These are phyloP conservation scores for Austrolebias charrua DNA, from an alignment of 2,797 vertebrate genomes.

Conservation along the genomic window DNA sequence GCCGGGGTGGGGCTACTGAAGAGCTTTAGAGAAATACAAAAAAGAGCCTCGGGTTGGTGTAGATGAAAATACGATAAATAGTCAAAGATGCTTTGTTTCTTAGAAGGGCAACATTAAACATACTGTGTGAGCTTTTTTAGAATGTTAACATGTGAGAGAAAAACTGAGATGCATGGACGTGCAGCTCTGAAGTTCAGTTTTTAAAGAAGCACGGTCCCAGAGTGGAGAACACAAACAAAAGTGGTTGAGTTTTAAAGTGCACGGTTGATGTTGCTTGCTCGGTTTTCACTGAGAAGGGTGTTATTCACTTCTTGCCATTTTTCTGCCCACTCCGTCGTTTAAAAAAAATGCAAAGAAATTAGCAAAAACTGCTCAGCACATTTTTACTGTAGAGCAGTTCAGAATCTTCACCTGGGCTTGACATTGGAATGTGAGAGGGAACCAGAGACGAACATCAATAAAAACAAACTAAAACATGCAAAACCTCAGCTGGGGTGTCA, in stretches of 20 bases:
- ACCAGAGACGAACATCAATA: slow-evolving; percentile 35
- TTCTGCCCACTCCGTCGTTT: slow-evolving; percentile 28
- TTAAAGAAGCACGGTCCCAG: slow-evolving; percentile 8
- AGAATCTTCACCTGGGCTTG: slow-evolving; percentile 47
- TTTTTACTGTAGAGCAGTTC: slow-evolving; percentile 33
- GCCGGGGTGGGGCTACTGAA: slow-evolving; percentile 38
- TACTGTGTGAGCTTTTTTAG: slow-evolving; percentile 10
- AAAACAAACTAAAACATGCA: slow-evolving; percentile 12
- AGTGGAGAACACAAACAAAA: slow-evolving; percentile 22
- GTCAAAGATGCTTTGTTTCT: slow-evolving; percentile 30
- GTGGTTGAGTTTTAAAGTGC: slow-evolving; percentile 23
- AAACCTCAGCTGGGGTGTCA: neutral
- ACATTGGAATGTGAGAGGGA: slow-evolving; percentile 59
- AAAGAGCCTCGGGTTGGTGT: slow-evolving; percentile 18
- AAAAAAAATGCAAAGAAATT: slow-evolving; percentile 28
- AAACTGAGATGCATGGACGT: neutral
- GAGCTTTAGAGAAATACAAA: slow-evolving; percentile 40
- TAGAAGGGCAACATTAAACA: slow-evolving; percentile 21
- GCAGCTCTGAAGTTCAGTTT: neutral
- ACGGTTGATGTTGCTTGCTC: slow-evolving; percentile 29
- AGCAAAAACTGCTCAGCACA: slow-evolving; percentile 19
- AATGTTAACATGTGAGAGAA: slow-evolving; percentile 4
- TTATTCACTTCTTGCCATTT: slow-evolving; percentile 32
- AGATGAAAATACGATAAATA: slow-evolving; percentile 40
- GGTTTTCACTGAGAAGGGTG: slow-evolving; percentile 20